Evolutionary conservation across 2,797 vertebrate species (phyloP).

Genomic region (Dipus sagitta): DNA sequence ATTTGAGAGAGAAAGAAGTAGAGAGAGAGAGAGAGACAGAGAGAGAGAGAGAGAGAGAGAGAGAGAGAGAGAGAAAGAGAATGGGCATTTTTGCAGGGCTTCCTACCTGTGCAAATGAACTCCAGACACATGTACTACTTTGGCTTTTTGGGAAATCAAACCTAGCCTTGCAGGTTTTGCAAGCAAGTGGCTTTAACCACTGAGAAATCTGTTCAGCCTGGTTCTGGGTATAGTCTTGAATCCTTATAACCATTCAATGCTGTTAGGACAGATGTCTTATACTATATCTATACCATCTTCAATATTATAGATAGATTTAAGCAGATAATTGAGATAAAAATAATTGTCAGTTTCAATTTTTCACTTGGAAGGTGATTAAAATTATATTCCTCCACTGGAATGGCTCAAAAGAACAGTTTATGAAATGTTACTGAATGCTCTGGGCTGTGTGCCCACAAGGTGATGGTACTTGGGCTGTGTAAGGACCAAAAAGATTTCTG

Average conservation of each 20-base stretch:
- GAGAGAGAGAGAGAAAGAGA: no score
- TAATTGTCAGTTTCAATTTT: not conserved
- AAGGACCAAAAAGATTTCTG: not conserved
- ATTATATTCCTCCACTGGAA: not conserved
- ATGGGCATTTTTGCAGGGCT: no score
- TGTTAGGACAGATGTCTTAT: not conserved
- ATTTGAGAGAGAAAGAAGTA: no score
- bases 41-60: no score
- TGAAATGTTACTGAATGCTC: not conserved
- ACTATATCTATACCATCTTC: not conserved
- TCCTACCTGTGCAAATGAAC: no score
- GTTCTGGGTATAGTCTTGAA: not conserved
- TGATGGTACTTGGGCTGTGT: not conserved
- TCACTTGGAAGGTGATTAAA: conserved; percentile 30
- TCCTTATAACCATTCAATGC: not conserved
- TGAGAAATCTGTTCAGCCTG: no score
- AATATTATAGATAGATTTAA: not conserved
- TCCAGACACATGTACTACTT: no score
- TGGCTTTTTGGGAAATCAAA: no score
- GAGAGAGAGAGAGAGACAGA: no score
- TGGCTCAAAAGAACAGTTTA: not conserved
- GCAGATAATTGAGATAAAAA: not conserved
- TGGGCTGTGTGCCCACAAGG: not conserved
- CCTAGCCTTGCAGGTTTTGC: no score
- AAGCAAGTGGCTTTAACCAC: no score